A percentile compares a stretch with the other conserved stretches of the same genome.
These are phyloP conservation scores for Galbula dea DNA, from an alignment of 2,113 vertebrate genomes.

Conservation along the genomic window DNA sequence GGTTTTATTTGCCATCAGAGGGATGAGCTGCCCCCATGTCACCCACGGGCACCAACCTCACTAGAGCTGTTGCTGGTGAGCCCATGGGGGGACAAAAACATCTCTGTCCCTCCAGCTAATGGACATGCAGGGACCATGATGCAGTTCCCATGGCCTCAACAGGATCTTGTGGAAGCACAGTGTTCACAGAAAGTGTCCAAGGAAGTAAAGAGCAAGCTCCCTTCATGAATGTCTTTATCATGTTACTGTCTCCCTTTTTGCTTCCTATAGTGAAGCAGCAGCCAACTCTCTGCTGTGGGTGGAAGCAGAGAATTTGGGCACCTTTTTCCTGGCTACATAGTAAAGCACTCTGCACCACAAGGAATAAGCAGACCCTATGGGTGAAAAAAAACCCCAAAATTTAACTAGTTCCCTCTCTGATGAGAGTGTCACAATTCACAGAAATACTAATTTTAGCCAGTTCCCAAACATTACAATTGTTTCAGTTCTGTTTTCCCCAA, in stretches of 20 bases:
- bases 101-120: not conserved
- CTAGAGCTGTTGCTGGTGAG: not conserved
- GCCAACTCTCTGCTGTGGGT: fast-evolving
- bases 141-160: not conserved
- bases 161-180: fast-evolving
- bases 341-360: not conserved
- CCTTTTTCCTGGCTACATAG: not conserved
- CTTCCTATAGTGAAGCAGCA: not conserved
- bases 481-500: not conserved
- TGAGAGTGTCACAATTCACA: not conserved
- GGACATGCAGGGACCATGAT: not conserved
- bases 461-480: not conserved
- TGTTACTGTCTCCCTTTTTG: not conserved
- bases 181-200: not conserved
- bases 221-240: not conserved
- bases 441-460: not conserved
- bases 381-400: too few relatives aligned
- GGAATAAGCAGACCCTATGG: not conserved
- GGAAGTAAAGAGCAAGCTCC: not conserved
- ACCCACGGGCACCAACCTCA: not conserved
- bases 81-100: fast-evolving
- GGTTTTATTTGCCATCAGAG: not conserved
- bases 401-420: not conserved
- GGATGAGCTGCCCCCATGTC: not conserved
- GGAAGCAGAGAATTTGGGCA: not conserved